Percentiles rank a stretch among this genome's conserved stretches.
phyloP scores from a whole-genome alignment of 2,888 invertebrate genomes.

The Drosophila pegasa region DNA sequence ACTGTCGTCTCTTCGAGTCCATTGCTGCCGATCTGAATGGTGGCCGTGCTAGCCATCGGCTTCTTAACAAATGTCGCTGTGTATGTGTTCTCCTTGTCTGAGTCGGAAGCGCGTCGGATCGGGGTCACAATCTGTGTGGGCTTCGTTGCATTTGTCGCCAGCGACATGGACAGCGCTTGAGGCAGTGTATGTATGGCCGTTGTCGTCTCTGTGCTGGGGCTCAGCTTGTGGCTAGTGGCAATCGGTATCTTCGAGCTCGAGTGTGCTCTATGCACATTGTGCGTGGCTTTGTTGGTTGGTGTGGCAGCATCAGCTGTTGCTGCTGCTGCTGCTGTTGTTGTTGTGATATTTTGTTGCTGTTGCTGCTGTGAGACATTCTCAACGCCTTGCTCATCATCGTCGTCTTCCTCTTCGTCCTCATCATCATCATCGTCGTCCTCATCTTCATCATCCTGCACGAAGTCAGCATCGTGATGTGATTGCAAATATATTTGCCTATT shows the following conservation, averaged over 20 bases:
- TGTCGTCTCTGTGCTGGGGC: constrained; percentile 59
- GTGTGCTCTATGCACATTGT: constrained; percentile 53
- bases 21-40: constrained; percentile 71
- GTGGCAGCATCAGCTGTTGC: constrained; percentile 23
- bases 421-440: constrained; percentile 70
- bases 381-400: constrained; percentile 38
- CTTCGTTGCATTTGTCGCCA: constrained; percentile 39
- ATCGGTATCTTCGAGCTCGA: constrained; percentile 58
- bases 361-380: constrained; percentile 44
- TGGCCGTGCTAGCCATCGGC: constrained; percentile 66
- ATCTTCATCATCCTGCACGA: constrained; percentile 64
- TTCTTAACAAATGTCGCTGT: constrained; percentile 80
- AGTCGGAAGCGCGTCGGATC: constrained; percentile 80
- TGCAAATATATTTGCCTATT: constrained; percentile 85
- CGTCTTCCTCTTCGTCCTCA: constrained; percentile 67
- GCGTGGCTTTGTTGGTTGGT: constrained; percentile 43
- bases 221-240: constrained; percentile 52
- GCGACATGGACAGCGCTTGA: constrained; percentile 54
- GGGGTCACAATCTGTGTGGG: constrained; percentile 72
- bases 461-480: constrained; percentile 68
- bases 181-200: constrained; percentile 72
- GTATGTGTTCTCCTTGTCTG: constrained; percentile 84
- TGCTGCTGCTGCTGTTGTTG: constrained; percentile 26
- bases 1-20: constrained; percentile 68
- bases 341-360: constrained; percentile 23